Base-by-base conservation (phyloP, 2,888 invertebrate genomes). In the Rhodophaea formosa region DNA sequence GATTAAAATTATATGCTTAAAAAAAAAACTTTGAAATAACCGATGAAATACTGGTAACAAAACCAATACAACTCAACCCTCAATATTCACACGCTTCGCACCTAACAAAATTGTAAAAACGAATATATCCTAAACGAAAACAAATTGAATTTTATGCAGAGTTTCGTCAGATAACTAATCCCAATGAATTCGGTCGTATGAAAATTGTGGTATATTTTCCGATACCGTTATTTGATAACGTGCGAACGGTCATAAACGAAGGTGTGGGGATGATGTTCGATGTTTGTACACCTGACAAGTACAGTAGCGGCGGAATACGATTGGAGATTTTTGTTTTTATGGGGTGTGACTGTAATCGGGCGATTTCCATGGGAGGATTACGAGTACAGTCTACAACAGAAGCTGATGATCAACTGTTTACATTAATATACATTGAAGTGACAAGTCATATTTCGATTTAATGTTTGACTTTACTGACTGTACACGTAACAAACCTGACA, bases 181-280 rank as follows among this genome's bases (percentile, higher is more conserved):
- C 67, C 69, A 68, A 70, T 71, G 64, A 71, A 77, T 71, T 74
- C 70, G 68, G 68, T 72, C 68, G 72, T 72, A 75, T 74, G 71
- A 71, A 73, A 67, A 72, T 72, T 71, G 70, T 70, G 65, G 67
- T 71, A 72, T 67, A 72, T 73, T 69, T 69, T 68, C 66, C 69
- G 70, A 66, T 72, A 66, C 70, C 71, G 44, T 43, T 69, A 66
- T 69, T 74, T 75, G 66, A 70, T 74, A 69, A 70, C 69, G 67
- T 69, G 69, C 65, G 67, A 79, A 77, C 69, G 69, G 43, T 43
- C 29, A 43, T 53, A 43, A 30, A 53, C 53, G 43, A 43, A 53
- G 43, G 53, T 43, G 53, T 53, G 23, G 29, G 53, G 53, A 23
- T 43, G 15, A 29, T 54, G 30, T 54, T 14, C 29, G 8, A 32